Conservation (phyloP, 2,113 vertebrate genomes). For the Bothrops jararaca region DNA sequence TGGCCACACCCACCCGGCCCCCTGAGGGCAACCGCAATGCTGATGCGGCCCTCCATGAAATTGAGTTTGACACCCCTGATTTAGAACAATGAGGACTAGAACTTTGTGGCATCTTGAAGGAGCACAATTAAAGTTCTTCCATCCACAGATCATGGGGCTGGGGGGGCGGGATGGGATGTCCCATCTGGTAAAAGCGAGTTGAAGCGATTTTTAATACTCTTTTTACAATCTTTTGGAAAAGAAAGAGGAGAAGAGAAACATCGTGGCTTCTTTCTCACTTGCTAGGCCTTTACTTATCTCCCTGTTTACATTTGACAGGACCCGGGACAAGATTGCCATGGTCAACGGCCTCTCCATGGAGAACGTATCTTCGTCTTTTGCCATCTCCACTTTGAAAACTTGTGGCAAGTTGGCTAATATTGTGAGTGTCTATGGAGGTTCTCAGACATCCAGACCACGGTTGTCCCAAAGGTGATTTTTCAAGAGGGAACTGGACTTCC, state of each 20-base stretch:
- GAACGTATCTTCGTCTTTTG: slow-evolving; percentile 77
- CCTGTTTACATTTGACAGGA: slow-evolving; percentile 64
- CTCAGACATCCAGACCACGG: too few species aligned
- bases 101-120: not conserved
- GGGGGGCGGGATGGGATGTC: not conserved
- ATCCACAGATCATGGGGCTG: not conserved
- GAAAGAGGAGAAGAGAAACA: not conserved
- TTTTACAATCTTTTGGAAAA: not conserved
- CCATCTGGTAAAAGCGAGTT: not conserved
- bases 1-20: too few species aligned
- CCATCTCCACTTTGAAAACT: slow-evolving; percentile 87
- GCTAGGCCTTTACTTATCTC: too few species aligned
- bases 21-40: too few species aligned
- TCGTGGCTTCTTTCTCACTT: not conserved
- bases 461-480: too few species aligned
- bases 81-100: not conserved
- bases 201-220: not conserved
- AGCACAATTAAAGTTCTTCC: not conserved
- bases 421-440: slow-evolving; percentile 71
- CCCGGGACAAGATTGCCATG: slow-evolving; percentile 90
- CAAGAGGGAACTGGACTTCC: too few species aligned
- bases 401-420: slow-evolving; percentile 82
- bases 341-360: slow-evolving; percentile 93
- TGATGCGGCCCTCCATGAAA: too few species aligned
- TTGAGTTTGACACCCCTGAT: not conserved